Conservation (phyloP, 2,797 vertebrate genomes). For the Syndactyla subalaris region DNA sequence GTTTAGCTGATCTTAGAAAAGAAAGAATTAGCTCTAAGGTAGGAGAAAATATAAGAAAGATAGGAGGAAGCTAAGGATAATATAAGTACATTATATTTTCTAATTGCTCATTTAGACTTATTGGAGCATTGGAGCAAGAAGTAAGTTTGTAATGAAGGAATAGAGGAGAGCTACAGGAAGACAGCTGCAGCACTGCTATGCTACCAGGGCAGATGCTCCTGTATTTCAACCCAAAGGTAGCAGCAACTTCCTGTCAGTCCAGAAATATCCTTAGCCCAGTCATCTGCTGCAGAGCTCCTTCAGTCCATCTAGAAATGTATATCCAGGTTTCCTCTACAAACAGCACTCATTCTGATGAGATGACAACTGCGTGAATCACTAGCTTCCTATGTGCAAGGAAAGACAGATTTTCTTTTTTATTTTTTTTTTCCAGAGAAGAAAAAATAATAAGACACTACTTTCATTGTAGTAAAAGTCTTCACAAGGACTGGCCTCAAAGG, state of each 20-base stretch:
- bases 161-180: neutral
- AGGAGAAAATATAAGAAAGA: neutral
- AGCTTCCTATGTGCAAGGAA: neutral
- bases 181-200: neutral
- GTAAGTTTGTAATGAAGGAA: neutral
- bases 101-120: neutral
- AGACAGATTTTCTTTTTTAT: neutral
- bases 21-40: neutral
- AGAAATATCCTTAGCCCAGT: neutral
- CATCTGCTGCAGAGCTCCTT: neutral
- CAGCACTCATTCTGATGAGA: neutral
- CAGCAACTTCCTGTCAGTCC: neutral
- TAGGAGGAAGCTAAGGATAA: neutral
- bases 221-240: neutral
- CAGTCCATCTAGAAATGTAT: neutral
- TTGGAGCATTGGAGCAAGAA: fast-evolving
- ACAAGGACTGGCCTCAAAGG: neutral
- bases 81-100: neutral
- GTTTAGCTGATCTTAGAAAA: neutral
- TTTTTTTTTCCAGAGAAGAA: too few relatives aligned
- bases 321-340: neutral
- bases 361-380: fast-evolving
- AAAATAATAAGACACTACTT: neutral
- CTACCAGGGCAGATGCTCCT: neutral
- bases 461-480: neutral